phyloP scores from a whole-genome alignment of 2,797 vertebrate species.

The Parauchenoglanis ngamensis region DNA sequence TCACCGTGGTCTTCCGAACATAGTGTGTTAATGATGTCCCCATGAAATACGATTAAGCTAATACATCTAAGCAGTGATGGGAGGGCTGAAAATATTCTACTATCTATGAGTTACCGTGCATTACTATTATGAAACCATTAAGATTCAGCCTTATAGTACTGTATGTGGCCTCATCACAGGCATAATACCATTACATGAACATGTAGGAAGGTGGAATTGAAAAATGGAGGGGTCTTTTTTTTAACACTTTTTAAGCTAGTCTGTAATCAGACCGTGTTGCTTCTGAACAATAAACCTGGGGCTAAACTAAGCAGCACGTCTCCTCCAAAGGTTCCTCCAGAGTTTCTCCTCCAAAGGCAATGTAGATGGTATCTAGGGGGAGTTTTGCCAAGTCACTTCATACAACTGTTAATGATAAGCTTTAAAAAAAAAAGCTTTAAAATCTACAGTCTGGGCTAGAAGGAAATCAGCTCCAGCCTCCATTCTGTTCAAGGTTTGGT shows the following conservation, averaged over 20 bases:
- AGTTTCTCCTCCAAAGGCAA: background rate
- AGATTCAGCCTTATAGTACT: background rate
- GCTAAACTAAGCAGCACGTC: background rate
- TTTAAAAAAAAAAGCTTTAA: background rate
- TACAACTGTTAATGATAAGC: background rate
- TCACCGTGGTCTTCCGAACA: constrained; percentile 11
- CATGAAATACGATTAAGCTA: background rate
- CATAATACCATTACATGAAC: background rate
- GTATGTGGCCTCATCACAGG: background rate
- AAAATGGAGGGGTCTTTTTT: background rate
- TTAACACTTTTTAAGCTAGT: background rate
- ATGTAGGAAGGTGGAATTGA: background rate
- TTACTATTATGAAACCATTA: background rate
- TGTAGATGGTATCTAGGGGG: background rate
- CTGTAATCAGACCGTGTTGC: background rate
- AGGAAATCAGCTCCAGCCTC: background rate
- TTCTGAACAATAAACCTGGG: background rate
- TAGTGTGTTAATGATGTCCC: constrained; percentile 40
- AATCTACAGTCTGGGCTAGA: background rate
- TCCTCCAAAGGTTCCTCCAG: background rate
- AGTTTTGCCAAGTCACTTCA: background rate
- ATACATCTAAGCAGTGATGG: background rate
- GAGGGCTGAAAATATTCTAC: background rate
- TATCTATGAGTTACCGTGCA: background rate
- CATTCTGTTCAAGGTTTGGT: background rate